Evolutionary conservation across 2,113 vertebrate genomes (phyloP).

Genomic region (Stigmatopora nigra): DNA sequence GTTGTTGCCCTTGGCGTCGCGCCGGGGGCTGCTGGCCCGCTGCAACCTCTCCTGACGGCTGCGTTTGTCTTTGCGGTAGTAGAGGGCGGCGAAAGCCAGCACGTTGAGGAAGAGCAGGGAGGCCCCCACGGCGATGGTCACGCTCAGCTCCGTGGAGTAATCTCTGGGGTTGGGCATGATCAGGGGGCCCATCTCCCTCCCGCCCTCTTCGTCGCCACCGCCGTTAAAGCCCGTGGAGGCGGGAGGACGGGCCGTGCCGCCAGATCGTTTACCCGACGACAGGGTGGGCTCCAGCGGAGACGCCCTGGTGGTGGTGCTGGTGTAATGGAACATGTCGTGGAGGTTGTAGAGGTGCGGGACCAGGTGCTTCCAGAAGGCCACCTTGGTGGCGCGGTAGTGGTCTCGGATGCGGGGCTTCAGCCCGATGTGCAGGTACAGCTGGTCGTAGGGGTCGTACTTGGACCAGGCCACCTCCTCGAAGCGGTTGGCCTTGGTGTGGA

Average conservation of each 20-base stretch:
- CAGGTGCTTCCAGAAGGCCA: slow-evolving; percentile 98
- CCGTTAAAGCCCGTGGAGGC: slow-evolving; percentile 80
- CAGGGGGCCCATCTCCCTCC: slow-evolving; percentile 80
- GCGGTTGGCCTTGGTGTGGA: slow-evolving; percentile 97
- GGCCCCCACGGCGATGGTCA: slow-evolving; percentile 94
- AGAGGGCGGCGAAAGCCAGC: slow-evolving; percentile 92
- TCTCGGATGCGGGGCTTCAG: slow-evolving; percentile 94
- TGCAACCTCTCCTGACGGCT: slow-evolving; percentile 77
- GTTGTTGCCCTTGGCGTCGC: slow-evolving; percentile 74
- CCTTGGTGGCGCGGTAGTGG: slow-evolving; percentile 97
- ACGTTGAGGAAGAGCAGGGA: slow-evolving; percentile 97
- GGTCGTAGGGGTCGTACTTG: slow-evolving; percentile 94
- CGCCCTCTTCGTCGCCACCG: slow-evolving; percentile 56
- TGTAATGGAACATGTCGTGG: slow-evolving; percentile 97
- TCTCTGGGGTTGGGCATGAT: slow-evolving; percentile 91
- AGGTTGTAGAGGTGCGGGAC: slow-evolving; percentile 97
- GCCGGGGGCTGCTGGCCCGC: slow-evolving; percentile 86
- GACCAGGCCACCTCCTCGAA: slow-evolving; percentile 99
- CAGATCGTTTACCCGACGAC: slow-evolving; percentile 78
- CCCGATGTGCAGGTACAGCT: slow-evolving; percentile 95
- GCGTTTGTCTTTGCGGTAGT: slow-evolving; percentile 98
- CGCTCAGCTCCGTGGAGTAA: slow-evolving; percentile 97
- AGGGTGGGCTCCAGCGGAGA: slow-evolving; percentile 88
- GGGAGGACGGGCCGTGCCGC: slow-evolving; percentile 80
- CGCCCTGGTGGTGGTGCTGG: slow-evolving; percentile 92